Base-by-base conservation (phyloP, 2,113 vertebrate genomes). In the Phaethornis superciliosus region DNA sequence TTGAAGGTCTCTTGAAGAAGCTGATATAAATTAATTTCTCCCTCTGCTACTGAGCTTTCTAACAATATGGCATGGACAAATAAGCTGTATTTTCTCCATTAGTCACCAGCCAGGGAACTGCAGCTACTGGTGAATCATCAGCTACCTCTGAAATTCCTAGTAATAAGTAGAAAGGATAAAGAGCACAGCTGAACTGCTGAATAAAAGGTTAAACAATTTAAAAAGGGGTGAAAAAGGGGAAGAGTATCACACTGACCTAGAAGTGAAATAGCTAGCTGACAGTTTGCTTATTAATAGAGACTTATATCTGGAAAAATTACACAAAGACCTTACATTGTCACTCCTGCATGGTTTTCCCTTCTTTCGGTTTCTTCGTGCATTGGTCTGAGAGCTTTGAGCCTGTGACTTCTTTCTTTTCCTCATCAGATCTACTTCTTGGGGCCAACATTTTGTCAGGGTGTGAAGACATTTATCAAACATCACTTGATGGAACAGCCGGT, bases 401-500 rank as follows among this genome's bases (percentile, higher is more conserved):
- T 89, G 47, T 0, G 95, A 95, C 78, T 99, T 99, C 93, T 99
- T 99, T 78, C 99, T 98, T 85, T 99, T 99, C 89, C 97, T 98
- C 62, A 91, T 97, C 32, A 91, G 79, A 12, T 96, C 97, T 26
- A 47, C 85, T 8, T 97, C 94, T 33, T 97, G 98, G 70, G 99
- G 99, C 98, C 98, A 99, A 94, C 98, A 98, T 81, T 98, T 99
- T 69, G 95, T 98, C n/a, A 98, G 91, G 55, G 98, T 88, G 77
- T 97, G 97, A 93, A 98, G 89, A 47, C 99, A 99, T 8, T 98
- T 98, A 78, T 99, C 98, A 96, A 99, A 98, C 89, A 99, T 97
- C 88, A 99, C 98, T 22, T 99, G 98, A 70, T 99, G 99, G 92
- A 99, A 99, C 56, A 99, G 91, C 88, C 97, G 98, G 97, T 98